Conservation (phyloP, 2,888 invertebrate species). For the Drosophila paranaensis region DNA sequence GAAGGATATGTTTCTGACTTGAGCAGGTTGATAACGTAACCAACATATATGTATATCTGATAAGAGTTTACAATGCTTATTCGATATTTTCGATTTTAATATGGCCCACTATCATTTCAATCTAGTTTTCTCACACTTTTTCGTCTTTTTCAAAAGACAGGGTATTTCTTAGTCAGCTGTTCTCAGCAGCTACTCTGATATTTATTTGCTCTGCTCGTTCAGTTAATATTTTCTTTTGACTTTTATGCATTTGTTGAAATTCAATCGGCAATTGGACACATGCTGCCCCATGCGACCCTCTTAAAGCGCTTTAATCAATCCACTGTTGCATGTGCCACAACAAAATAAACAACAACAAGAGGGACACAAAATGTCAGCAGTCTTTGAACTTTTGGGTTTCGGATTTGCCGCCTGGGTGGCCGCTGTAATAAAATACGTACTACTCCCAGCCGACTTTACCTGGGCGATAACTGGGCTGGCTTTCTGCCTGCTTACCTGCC, state of each 20-base stretch:
- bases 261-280: slow-evolving; percentile 52
- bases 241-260: slow-evolving; percentile 40
- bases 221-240: slow-evolving; percentile 45
- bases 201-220: slow-evolving; percentile 2
- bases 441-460: slow-evolving; percentile 11
- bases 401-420: slow-evolving; percentile 43
- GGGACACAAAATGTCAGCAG: slow-evolving; percentile 67
- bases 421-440: slow-evolving; percentile 48
- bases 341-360: slow-evolving; percentile 2
- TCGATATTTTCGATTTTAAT: too few species aligned
- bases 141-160: not conserved
- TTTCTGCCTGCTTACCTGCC: not conserved
- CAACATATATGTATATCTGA: too few species aligned
- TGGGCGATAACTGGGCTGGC: slow-evolving; percentile 44
- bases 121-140: not conserved
- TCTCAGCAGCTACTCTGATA: not conserved
- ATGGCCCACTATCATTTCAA: too few species aligned
- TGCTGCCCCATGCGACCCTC: slow-evolving; percentile 28
- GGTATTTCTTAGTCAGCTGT: not conserved
- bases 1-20: too few species aligned
- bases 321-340: slow-evolving; percentile 38
- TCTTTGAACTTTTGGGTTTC: slow-evolving; percentile 64
- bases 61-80: too few species aligned
- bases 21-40: too few species aligned
- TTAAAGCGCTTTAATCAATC: slow-evolving; percentile 74